Evolutionary conservation across 2,888 invertebrate genomes (phyloP), one percentile per base, ranked within the genome.

Genomic region (Congeria kusceri): DNA sequence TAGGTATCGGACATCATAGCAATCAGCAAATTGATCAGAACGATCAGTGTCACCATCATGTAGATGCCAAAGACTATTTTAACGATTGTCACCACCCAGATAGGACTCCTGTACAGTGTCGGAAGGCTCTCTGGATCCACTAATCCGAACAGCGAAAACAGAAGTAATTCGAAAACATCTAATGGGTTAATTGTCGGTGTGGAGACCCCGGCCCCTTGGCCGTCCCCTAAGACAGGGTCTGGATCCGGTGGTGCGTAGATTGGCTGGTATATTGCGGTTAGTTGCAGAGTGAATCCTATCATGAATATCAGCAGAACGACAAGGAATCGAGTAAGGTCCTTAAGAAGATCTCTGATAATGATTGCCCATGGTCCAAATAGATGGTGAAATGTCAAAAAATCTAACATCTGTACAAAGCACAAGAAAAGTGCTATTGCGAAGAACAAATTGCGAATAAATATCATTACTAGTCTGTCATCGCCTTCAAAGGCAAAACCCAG

Each of bases 1-100:
- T 99, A 99, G 92, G 99, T 99, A 95, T 99, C 99, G 95, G 98
- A 98, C 98, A 99, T 99, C 99, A 99, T 99, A 95, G 99, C 99
- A 96, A 99, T 99, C 94, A 99, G 96, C 94, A 99, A 96, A 95
- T 99, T 99, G 95, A 99, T 98, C 93, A 99, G 96, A 94, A 99
- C 99, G 95, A 99, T 97, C 94, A 98, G 96, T 90, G 98, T 98
- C 94, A 99, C 98, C 96, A 99, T 96, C 96, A 99, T 96, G 96
- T 99, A 99, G 94, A 97, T 96, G 91, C 98, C 99, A 95, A 99
- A 98, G 92, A 98, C 96, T 18, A 93, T 83, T 86, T 94, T 95
- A 28, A 94, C 88, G 32, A 94, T 87, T 3, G 90, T 92, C 57
- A 93, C 88, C 3, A 94, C 92, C 92, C 94, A 94, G 44, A 88